A percentile compares a stretch with the other conserved stretches of the same genome.
Evolutionary conservation across 2,888 invertebrate species (phyloP).

Genomic region (Diachrysia chrysitis): DNA sequence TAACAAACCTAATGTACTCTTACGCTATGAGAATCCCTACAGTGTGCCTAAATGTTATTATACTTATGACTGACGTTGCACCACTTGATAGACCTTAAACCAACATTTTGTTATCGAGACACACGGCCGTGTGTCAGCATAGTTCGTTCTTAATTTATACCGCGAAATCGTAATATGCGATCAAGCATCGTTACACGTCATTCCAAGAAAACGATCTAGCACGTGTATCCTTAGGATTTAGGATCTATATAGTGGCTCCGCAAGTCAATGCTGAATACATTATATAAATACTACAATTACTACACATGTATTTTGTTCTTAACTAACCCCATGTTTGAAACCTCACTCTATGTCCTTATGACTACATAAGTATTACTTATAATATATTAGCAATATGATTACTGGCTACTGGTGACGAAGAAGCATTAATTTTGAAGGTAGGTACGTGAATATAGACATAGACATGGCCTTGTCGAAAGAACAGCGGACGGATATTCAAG

Average conservation of each 20-base stretch:
- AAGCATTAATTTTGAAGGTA: constrained; percentile 39
- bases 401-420: constrained; percentile 13
- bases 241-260: constrained; percentile 46
- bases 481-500: constrained; percentile 56
- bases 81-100: constrained; percentile 43
- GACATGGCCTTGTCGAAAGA: constrained; percentile 31
- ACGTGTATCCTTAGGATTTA: not conserved
- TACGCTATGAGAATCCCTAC: constrained; percentile 25
- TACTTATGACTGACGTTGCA: constrained; percentile 49
- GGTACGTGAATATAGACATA: constrained; percentile 5
- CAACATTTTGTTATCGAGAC: constrained; percentile 22
- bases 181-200: constrained; percentile 7
- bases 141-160: constrained; percentile 21
- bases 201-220: not conserved
- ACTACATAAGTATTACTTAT: constrained; percentile 19
- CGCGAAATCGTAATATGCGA: constrained; percentile 14
- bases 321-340: constrained; percentile 45
- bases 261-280: constrained; percentile 36
- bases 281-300: constrained; percentile 22
- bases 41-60: constrained; percentile 28
- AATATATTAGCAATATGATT: constrained; percentile 21
- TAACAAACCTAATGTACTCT: constrained; percentile 14
- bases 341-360: constrained; percentile 34
- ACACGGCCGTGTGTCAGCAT: constrained; percentile 13
- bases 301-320: constrained; percentile 22